Evolutionary conservation across 2,888 invertebrate species (phyloP).

Genomic region (Ectobius pallidus): DNA sequence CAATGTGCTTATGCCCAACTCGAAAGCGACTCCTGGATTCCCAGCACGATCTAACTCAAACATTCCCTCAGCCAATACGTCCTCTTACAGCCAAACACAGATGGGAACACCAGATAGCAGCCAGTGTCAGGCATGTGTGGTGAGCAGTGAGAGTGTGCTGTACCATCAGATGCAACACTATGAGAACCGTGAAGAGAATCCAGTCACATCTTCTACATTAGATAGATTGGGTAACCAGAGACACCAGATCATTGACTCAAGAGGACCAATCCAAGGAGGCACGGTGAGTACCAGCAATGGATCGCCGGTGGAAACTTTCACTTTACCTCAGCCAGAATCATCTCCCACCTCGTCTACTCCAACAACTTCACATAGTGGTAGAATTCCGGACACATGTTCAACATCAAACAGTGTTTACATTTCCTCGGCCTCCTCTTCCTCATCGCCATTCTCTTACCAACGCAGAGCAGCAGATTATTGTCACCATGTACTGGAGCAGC

Average conservation of each 20-base stretch:
- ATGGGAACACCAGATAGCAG: constrained; percentile 29
- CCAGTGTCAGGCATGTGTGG: constrained; percentile 34
- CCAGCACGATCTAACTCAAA: constrained; percentile 25
- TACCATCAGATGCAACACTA: constrained; percentile 55
- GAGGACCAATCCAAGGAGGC: constrained; percentile 81
- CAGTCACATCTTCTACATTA: constrained; percentile 73
- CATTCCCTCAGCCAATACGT: constrained; percentile 20
- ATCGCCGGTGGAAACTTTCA: constrained; percentile 40
- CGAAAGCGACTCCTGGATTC: constrained; percentile 26
- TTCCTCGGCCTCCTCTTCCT: constrained; percentile 40
- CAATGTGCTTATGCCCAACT: constrained; percentile 38
- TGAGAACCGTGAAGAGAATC: constrained; percentile 57
- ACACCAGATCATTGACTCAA: constrained; percentile 48
- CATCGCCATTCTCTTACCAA: constrained; percentile 38
- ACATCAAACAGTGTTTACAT: constrained; percentile 23
- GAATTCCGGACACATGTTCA: constrained; percentile 29
- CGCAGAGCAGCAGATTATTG: constrained; percentile 20
- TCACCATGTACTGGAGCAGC: constrained; percentile 32
- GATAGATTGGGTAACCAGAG: constrained; percentile 35
- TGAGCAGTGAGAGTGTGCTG: constrained; percentile 9
- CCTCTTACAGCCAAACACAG: constrained; percentile 8
- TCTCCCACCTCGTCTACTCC: constrained; percentile 33
- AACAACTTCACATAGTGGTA: constrained; percentile 26
- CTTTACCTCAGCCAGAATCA: constrained; percentile 34
- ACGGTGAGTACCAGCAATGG: constrained; percentile 85